Base-by-base conservation (phyloP, 2,797 vertebrate species). In the Crenichthys baileyi region DNA sequence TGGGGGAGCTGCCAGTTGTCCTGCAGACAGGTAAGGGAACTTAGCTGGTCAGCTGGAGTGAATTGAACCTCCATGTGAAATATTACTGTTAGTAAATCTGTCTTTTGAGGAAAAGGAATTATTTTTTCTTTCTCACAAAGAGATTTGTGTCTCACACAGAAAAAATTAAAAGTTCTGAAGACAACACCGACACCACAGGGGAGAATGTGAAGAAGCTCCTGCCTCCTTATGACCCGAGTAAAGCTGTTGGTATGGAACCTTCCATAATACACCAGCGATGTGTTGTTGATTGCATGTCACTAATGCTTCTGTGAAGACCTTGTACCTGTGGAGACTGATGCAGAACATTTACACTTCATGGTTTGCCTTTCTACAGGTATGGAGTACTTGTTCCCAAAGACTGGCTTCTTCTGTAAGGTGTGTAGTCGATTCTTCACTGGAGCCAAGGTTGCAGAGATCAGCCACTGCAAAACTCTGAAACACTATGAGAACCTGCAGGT, bases 401-500 rank as follows among this genome's bases (percentile, higher is more conserved):
- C 96, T 0, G 97, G 97, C 7, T 98, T 96, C 87, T 98, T 97
- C 93, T 98, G 97, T 87, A 97, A 97, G 90, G 96, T 96, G 82
- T 98, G 97, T 87, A 96, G 96, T 13, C 94, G 96, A 5, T 98
- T 98, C 91, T 98, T 97, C 50, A 94, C 94, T 0, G 96, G 96
- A 73, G 88, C 93, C 15, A 90, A 90, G 61, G 90, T 91, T 2
- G 95, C 96, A 0, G 96, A 97, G 93, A 94, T 94, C 73, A 95
- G 87, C 74, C 97, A 98, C 94, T 97, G 96, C 91, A 95, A 93
- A 87, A 96, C 94, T 0, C 22, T 85, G 0, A 96, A 95, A 61
- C 97, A 98, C 89, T 96, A 96, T 58, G 92, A 96, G n/a, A 97
- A 95, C 88, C 91, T 96, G 74, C 94, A 97, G 96, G 97, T 98